Evolutionary conservation across 2,888 invertebrate species (phyloP), one percentile per base, ranked within the genome.

Genomic region (Drosophila mulleri): DNA sequence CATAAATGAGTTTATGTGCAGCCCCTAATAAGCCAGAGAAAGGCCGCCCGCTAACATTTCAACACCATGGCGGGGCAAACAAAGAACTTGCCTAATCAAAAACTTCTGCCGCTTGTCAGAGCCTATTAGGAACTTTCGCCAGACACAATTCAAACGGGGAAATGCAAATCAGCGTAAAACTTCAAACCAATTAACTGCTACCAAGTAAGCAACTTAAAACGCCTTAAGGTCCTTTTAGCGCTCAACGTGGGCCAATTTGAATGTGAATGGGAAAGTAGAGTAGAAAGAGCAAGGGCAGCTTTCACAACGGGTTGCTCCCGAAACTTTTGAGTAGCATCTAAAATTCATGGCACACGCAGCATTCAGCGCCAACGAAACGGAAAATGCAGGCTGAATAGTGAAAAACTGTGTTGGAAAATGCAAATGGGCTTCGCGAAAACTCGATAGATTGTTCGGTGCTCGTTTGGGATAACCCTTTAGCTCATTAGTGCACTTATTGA

Each of bases 291-390:
- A 16, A 26, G 41, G 47, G 63, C 56, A 80, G 82, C 82, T 83
- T 82, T 82, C 82, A 71, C 82, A 62, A 70, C 75, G 78, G 82
- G 80, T 71, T 76, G 75, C 80, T 35, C 53, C 32, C 39, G 45
- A 66, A 68, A 45, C 44, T 60, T 66, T 57, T 45, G 56, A 44
- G 56, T 47, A 58, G 41, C 66, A 72, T 71, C 53, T 44, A 39
- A 73, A 58, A 81, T 71, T 66, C 57, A 69, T 87, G 88, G 89
- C 86, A 87, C 89, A 89, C 89, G 86, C 67, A 56, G 70, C 73
- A 83, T 88, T 88, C 87, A 87, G 80, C 79, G 78, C 78, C 85
- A 85, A 69, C 87, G 86, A 87, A 81, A 68, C 78, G 90, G 89
- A 90, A 89, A 89, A 89, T 88, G 79, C 71, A 66, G 68, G 64